phyloP scores from a whole-genome alignment of 2,113 vertebrate genomes.

The Nesogale talazaci region DNA sequence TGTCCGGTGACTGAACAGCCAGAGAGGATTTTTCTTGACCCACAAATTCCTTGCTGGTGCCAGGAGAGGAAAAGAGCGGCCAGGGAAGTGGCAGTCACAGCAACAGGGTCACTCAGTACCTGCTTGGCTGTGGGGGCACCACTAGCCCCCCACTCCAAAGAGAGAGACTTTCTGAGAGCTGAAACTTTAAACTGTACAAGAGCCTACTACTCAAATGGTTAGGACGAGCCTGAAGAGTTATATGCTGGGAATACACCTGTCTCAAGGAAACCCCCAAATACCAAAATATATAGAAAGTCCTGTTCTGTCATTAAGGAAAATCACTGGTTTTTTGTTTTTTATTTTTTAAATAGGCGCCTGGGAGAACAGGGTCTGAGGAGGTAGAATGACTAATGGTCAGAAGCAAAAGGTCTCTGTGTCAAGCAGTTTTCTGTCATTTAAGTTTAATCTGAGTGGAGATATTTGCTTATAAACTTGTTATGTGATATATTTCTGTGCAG shows the following conservation, averaged over 20 bases:
- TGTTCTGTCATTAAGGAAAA: neutral
- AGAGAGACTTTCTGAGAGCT: neutral
- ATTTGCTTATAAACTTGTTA: conserved; percentile 23
- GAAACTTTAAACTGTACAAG: neutral
- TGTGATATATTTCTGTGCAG: conserved; percentile 83
- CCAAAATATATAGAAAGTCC: neutral
- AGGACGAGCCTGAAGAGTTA: neutral
- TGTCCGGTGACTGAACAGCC: conserved; percentile 10
- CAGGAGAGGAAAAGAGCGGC: neutral
- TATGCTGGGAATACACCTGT: conserved; percentile 21
- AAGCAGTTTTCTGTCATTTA: conserved; percentile 70
- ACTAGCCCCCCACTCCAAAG: neutral
- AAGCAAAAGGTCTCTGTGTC: neutral
- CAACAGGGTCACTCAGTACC: neutral
- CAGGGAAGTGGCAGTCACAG: neutral
- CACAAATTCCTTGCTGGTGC: neutral
- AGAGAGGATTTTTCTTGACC: neutral
- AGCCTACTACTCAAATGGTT: neutral
- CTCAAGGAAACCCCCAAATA: conserved; percentile 1
- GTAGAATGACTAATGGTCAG: neutral
- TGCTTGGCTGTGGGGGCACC: neutral
- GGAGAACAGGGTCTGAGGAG: neutral
- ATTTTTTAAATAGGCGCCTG: neutral
- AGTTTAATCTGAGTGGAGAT: conserved; percentile 56
- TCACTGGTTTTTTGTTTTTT: no score